Percentiles rank a stretch among this genome's conserved stretches.
Evolutionary conservation across 2,797 vertebrate species (phyloP).

Genomic region (Pachyuromys duprasi): DNA sequence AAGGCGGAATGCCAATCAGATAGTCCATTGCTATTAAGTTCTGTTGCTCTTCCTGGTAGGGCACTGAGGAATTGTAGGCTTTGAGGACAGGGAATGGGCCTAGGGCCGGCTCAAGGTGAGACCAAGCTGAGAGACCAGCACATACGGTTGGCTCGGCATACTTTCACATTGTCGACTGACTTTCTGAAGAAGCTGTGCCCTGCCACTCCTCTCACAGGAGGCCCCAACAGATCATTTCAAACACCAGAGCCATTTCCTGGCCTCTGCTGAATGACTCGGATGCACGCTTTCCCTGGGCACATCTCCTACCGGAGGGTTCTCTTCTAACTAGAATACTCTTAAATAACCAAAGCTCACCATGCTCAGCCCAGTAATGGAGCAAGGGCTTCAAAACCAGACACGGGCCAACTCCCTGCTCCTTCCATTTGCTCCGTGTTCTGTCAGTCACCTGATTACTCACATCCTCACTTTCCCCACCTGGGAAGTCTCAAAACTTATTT

Average conservation of each 20-base stretch:
- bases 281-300: not conserved
- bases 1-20: not conserved
- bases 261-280: not conserved
- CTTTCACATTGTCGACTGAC: not conserved
- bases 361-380: not conserved
- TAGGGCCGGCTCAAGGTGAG: not conserved
- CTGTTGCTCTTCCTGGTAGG: not conserved
- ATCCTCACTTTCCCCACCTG: not conserved
- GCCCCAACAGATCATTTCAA: not conserved
- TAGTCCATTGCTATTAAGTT: not conserved
- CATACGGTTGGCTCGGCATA: not conserved
- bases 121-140: not conserved
- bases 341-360: not conserved
- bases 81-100: not conserved
- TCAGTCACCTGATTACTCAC: not conserved
- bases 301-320: not conserved
- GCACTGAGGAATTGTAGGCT: not conserved
- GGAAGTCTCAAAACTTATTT: not conserved
- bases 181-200: not conserved
- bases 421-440: not conserved
- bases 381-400: not conserved
- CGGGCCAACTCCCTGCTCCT: not conserved
- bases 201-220: not conserved
- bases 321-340: not conserved
- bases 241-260: not conserved